phyloP scores from a whole-genome alignment of 2,797 vertebrate genomes.

The Clarias laeviceps region DNA sequence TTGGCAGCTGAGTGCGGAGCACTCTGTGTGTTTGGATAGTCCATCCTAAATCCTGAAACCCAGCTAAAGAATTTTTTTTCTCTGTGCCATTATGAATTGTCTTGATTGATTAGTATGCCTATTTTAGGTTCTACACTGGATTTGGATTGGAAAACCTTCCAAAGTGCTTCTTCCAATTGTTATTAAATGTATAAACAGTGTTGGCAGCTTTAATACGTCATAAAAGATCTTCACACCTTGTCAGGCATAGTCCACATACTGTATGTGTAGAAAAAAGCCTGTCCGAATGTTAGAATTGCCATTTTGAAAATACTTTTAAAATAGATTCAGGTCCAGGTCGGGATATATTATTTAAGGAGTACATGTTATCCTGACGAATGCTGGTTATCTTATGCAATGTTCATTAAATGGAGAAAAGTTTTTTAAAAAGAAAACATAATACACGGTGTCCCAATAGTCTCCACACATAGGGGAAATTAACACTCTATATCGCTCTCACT shows the following conservation, averaged over 20 bases:
- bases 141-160: conserved; percentile 20
- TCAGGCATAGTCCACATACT: not conserved
- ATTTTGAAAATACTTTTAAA: not conserved
- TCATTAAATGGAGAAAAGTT: not conserved
- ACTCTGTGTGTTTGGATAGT: conserved; percentile 44
- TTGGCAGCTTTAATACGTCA: not conserved
- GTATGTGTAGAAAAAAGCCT: not conserved
- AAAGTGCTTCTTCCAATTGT: conserved; percentile 17
- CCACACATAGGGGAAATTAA: too few relatives aligned
- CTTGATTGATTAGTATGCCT: conserved; percentile 31
- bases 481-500: too few relatives aligned
- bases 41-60: conserved; percentile 19
- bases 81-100: conserved; percentile 13
- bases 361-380: not conserved
- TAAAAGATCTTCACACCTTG: not conserved
- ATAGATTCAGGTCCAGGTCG: not conserved
- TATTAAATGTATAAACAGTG: conserved; percentile 8
- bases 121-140: not conserved
- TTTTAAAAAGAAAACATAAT: not conserved
- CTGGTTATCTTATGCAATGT: not conserved
- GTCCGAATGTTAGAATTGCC: not conserved
- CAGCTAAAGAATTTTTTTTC: conserved; percentile 37
- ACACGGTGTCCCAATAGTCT: not conserved
- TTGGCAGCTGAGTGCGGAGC: conserved; percentile 32
- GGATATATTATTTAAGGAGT: not conserved